Percentiles rank a stretch among this genome's conserved stretches.
Conservation (phyloP, 2,888 invertebrate genomes). For the Stenchaetothrips biformis region DNA sequence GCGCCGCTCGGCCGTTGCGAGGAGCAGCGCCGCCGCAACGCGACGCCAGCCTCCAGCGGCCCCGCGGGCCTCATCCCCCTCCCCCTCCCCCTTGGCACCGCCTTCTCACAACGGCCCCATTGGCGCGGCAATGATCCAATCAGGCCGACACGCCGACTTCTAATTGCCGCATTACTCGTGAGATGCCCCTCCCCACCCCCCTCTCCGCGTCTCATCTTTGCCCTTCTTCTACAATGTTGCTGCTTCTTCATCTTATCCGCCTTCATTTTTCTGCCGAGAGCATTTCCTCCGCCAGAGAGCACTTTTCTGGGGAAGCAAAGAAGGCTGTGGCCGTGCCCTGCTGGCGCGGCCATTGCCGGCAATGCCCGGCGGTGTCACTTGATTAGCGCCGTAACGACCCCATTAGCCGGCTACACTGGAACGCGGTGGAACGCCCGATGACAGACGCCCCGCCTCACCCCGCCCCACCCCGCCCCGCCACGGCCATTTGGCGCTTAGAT, state of each 20-base stretch:
- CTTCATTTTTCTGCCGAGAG: not conserved
- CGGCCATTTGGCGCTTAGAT: no score
- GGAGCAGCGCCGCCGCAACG: slow-evolving; percentile 36
- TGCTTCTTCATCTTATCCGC: not conserved
- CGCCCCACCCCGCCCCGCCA: slow-evolving; percentile 25
- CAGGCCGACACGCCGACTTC: slow-evolving; percentile 32
- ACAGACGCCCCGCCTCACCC: slow-evolving; percentile 22
- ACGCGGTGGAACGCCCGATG: not conserved
- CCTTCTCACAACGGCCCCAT: slow-evolving; percentile 36
- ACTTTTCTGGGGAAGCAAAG: not conserved
- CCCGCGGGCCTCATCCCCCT: slow-evolving; percentile 35
- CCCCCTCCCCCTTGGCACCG: slow-evolving; percentile 29
- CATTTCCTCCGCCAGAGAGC: not conserved
- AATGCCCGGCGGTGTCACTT: slow-evolving; percentile 1
- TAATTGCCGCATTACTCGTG: slow-evolving; percentile 30
- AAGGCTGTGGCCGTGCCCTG: not conserved
- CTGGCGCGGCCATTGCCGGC: slow-evolving; percentile 25
- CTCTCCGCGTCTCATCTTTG: slow-evolving; percentile 27
- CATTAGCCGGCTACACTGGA: slow-evolving; percentile 28
- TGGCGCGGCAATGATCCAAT: slow-evolving; percentile 28
- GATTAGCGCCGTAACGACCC: slow-evolving; percentile 13
- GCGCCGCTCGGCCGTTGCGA: slow-evolving; percentile 30
- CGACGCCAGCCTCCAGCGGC: slow-evolving; percentile 36
- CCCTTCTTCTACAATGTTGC: slow-evolving; percentile 24
- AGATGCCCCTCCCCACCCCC: slow-evolving; percentile 22